Evolutionary conservation across 23 tunicate species (phyloP).

Genomic region (Styela clava): DNA sequence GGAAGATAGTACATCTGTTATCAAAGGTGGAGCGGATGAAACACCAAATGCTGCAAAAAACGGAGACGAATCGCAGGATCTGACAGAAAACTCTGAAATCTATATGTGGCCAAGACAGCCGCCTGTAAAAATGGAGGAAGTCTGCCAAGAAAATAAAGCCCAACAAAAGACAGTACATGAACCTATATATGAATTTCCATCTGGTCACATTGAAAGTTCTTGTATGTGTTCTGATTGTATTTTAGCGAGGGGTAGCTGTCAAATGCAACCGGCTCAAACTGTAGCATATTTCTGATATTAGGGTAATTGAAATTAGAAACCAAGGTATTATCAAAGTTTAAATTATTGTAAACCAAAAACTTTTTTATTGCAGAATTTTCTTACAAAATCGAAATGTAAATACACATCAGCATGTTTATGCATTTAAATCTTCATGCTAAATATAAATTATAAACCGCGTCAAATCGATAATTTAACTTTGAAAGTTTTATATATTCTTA

Average conservation of each 20-base stretch:
- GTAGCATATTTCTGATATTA: constrained; percentile 26
- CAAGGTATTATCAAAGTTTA: not conserved
- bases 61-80: not conserved
- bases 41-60: not conserved
- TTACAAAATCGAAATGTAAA: not conserved
- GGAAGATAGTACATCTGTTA: constrained; percentile 76
- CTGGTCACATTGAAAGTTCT: constrained; percentile 84
- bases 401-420: no score
- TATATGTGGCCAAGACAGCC: not conserved
- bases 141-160: not conserved
- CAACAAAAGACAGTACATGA: not conserved
- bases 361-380: not conserved
- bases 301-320: not conserved
- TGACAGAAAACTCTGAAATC: not conserved
- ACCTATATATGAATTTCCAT: constrained; percentile 84
- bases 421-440: no score
- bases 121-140: not conserved
- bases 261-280: constrained; percentile 40
- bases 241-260: constrained; percentile 65
- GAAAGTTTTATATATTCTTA: no score
- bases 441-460: no score
- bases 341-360: not conserved
- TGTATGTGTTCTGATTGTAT: constrained; percentile 92
- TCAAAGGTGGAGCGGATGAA: constrained; percentile 54
- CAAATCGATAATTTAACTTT: no score